Base-by-base conservation (phyloP, 53 echinoderm and acorn worm species). In the Glandiceps talaboti region DNA sequence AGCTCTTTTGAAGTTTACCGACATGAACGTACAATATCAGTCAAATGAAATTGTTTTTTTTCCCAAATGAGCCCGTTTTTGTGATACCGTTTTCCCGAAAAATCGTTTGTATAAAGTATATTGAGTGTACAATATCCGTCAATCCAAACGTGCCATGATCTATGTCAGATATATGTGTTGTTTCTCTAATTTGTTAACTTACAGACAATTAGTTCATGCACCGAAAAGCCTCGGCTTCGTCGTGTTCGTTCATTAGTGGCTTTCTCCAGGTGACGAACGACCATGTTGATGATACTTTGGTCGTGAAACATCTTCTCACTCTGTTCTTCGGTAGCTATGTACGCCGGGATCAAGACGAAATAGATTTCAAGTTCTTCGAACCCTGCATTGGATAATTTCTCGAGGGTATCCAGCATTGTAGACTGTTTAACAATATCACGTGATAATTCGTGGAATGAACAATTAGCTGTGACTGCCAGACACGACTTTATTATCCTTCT, bases 251-350 rank as follows among this genome's bases (percentile, higher is more conserved):
- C 20, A 6, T 45, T 45, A 12, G 64, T 12, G 20, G 64, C 64
- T 20, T 45, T 45, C 64, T 20, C 20, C 64, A 45, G 6, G 64
- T 45, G 64, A 6, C 20, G 6, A 12, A 45, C 64, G 64, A 45
- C 20, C 6, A 12, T 45, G 64, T 20, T 20, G 64, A 45, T 45
- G 64, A 20, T 20, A 45, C 6, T 20, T 45, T 45, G 6, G 64
- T 45, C 64, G 64, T 45, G 64, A 20, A 45, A 45, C 82, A 96
- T 73, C 74, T 83, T 81, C 29, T 81, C 81, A 30, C 85, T 87
- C 79, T 96, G 90, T 25, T 92, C 84, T 30, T 96, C 96, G 28
- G 79, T 90, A 30, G 92, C 85, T 73, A 96, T 89, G 84, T 87
- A 96, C 12, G 96, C 76, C 6, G 92, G 79, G 28, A 88, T 87